Conservation (phyloP, 2,797 vertebrate genomes). For the Chelonia mydas region DNA sequence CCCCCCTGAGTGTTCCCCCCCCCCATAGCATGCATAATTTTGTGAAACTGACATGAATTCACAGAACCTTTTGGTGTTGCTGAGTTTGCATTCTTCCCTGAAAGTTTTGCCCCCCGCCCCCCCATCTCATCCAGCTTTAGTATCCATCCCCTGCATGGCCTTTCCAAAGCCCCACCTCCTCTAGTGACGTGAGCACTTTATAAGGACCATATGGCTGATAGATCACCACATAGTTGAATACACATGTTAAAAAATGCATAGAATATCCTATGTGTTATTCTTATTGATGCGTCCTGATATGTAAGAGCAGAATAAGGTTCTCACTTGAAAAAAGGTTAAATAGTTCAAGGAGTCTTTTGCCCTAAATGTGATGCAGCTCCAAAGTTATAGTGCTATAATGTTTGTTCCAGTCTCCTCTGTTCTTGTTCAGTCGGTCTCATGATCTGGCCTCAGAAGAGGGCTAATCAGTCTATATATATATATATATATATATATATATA, state of each 20-base stretch:
- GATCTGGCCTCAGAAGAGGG: background rate
- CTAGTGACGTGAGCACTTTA: background rate
- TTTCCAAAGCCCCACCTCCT: background rate
- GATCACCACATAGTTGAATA: background rate
- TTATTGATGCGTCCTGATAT: background rate
- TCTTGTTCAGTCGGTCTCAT: background rate
- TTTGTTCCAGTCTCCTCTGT: background rate
- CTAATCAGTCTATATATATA: background rate
- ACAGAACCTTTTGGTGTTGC: background rate
- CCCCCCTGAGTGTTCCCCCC: too few relatives aligned
- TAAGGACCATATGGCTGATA: background rate
- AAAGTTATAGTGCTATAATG: background rate
- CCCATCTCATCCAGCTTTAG: background rate
- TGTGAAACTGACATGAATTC: background rate
- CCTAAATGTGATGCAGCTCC: background rate
- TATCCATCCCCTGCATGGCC: background rate
- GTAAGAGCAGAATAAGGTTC: accelerated
- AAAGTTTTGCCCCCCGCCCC: background rate
- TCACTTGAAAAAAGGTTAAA: background rate
- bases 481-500: too few relatives aligned
- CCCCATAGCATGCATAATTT: background rate
- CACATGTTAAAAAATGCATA: background rate
- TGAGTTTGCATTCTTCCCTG: background rate
- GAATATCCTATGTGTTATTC: background rate
- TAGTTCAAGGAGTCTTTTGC: background rate